Conservation (phyloP, 2,888 invertebrate species). For the Drosophila melanosoma region DNA sequence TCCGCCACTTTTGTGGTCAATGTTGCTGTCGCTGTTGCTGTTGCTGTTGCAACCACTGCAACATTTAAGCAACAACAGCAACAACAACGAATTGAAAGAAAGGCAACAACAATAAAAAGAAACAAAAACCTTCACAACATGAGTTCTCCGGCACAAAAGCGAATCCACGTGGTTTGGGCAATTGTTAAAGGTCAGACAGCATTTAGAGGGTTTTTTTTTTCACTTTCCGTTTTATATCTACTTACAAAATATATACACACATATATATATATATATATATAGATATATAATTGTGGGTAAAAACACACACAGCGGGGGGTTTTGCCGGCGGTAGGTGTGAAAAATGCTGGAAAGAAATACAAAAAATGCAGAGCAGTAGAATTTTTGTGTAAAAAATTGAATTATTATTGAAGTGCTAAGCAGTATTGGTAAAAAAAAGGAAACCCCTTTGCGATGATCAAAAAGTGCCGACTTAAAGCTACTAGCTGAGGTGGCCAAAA, state of each 20-base stretch:
- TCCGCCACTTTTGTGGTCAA: constrained; percentile 70
- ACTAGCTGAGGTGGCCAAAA: constrained; percentile 2
- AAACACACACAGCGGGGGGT: constrained; percentile 51
- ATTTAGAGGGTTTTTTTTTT: constrained; percentile 56
- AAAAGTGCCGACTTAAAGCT: constrained; percentile 55
- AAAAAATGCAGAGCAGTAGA: constrained; percentile 9
- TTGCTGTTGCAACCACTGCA: constrained; percentile 53
- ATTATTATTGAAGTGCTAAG: constrained; percentile 48
- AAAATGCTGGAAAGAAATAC: constrained; percentile 28
- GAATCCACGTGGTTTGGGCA: constrained; percentile 63
- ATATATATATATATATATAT: constrained; percentile 1
- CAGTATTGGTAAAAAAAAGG: constrained; percentile 17
- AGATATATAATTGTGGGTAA: constrained; percentile 11
- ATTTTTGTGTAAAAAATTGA: constrained; percentile 48
- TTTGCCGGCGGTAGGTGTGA: constrained; percentile 61
- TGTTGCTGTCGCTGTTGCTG: constrained; percentile 1
- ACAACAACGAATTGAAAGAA: constrained; percentile 17
- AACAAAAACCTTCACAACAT: constrained; percentile 35
- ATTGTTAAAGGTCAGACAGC: constrained; percentile 69
- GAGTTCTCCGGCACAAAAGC: constrained; percentile 38
- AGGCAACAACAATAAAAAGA: constrained; percentile 24
- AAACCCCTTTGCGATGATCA: constrained; percentile 44
- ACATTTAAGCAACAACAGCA: constrained; percentile 39
- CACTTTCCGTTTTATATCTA: constrained; percentile 56
- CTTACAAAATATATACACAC: neutral